Evolutionary conservation across 2,797 vertebrate genomes (phyloP), one percentile per base, ranked within the genome.

Genomic region (Chelmon rostratus): DNA sequence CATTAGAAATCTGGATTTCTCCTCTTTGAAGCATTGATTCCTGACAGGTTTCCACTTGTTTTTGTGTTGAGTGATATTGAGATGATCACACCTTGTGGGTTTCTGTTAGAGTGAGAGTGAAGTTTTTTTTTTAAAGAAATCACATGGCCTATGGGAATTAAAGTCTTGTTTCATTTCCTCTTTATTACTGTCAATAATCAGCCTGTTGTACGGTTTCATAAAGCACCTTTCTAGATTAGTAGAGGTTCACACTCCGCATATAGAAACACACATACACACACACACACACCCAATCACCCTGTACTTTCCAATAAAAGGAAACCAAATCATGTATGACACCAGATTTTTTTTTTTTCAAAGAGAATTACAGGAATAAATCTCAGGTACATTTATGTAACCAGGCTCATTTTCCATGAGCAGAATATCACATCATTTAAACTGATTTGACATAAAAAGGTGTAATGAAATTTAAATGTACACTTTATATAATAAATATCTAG

Each of bases 101-200:
- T 86, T 84, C 58, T 70, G 67, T 73, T 37, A 46, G 54, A 57
- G 50, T 31, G 38, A 76, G 28, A 83, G 10, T 31, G 63, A 33
- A 8, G 31, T 35, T 63, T 69, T 72, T 57, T 53, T 73, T 69
- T 67, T 66, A 0, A 10, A 79, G 52, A 78, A 76, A 56, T 78
- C 88, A 91, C 50, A 50, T 89, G 88, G 86, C 80, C 82, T 84
- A 19, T 90, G 84, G 85, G 86, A 89, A 91, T 84, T 83, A 61
- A 85, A 80, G 66, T 78, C 46, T 64, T 63, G 76, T 91, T 89
- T 91, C 90, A 78, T 90, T 91, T 93, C 88, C 88, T 86, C 83
- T 79, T 87, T 35, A 67, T 86, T 76, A 69, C 87, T 69, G 78
- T 87, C 81, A 82, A 80, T 86, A 90, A 86, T 86, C 67, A 53